Percentiles rank a stretch among this genome's conserved stretches.
Evolutionary conservation across 2,113 vertebrate species (phyloP).

Genomic region (Chinchilla lanigera): DNA sequence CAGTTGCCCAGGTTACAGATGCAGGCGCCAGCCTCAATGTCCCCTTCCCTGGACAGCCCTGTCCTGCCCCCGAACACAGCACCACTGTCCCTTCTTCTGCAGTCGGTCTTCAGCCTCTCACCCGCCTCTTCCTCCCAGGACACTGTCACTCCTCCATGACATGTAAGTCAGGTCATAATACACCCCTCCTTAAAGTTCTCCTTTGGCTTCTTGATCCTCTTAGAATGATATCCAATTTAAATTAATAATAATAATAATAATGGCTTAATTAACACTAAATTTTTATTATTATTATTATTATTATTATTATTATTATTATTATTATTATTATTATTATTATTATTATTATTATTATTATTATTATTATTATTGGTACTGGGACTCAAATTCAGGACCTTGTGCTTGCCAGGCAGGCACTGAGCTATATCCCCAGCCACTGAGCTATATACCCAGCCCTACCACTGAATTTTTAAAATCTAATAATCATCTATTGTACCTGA

Average conservation of each 20-base stretch:
- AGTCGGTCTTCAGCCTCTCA: neutral
- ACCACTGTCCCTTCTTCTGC: rapidly evolving
- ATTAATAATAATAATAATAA: neutral
- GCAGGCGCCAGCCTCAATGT: neutral
- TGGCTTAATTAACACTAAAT: neutral
- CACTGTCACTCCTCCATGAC: neutral
- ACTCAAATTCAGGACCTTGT: no score
- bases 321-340: no score
- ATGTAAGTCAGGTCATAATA: neutral
- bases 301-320: no score
- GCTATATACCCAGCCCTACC: no score
- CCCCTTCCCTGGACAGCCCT: neutral
- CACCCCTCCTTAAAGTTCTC: neutral
- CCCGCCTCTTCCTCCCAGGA: neutral
- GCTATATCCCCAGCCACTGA: no score
- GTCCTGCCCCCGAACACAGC: neutral
- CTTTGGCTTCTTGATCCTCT: neutral
- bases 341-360: no score
- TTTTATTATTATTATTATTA: no score
- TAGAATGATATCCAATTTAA: neutral
- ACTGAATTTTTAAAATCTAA: neutral
- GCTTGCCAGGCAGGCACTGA: no score
- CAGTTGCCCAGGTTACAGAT: neutral
- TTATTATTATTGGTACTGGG: no score
- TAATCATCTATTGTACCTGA: neutral